Conservation (phyloP, 2,888 invertebrate genomes). For the Encarsia formosa region DNA sequence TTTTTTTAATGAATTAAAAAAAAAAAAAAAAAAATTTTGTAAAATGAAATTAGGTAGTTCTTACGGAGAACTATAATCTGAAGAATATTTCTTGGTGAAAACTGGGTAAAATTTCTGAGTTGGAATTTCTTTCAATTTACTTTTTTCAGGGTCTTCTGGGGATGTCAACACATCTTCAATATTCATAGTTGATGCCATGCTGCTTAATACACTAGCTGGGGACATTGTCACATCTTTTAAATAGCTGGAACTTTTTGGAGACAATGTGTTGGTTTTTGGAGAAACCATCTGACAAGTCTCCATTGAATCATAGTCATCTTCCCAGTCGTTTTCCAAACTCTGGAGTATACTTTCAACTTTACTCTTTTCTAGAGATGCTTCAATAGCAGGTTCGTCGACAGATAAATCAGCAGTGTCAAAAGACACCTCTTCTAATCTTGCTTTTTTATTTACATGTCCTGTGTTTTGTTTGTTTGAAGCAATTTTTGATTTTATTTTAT, state of each 20-base stretch:
- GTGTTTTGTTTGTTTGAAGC: conserved; percentile 30
- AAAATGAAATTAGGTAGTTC: conserved; percentile 17
- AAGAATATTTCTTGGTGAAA: conserved; percentile 39
- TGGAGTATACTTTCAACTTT: conserved; percentile 44
- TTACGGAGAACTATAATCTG: conserved; percentile 34
- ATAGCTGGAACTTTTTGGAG: conserved; percentile 33
- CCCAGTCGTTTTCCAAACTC: conserved; percentile 48
- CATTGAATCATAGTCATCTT: conserved; percentile 41
- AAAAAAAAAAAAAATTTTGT: neutral
- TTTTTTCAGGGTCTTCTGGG: conserved; percentile 24
- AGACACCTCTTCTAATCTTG: conserved; percentile 30
- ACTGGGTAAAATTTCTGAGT: conserved; percentile 40
- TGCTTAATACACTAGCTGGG: conserved; percentile 54
- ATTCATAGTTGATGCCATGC: conserved; percentile 55
- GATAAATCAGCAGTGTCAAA: conserved; percentile 47
- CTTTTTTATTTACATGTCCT: conserved; percentile 29
- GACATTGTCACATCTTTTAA: conserved; percentile 45
- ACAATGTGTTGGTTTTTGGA: conserved; percentile 14
- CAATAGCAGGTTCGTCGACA: conserved; percentile 43
- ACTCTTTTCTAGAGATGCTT: conserved; percentile 37
- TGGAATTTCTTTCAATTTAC: conserved; percentile 13
- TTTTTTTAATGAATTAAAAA: neutral
- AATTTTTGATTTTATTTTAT: conserved; percentile 48
- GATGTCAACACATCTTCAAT: conserved; percentile 46
- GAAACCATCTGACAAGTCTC: conserved; percentile 25